These are phyloP conservation scores for Cacatua alba DNA, from an alignment of 2,113 vertebrate species.

Conservation along the genomic window DNA sequence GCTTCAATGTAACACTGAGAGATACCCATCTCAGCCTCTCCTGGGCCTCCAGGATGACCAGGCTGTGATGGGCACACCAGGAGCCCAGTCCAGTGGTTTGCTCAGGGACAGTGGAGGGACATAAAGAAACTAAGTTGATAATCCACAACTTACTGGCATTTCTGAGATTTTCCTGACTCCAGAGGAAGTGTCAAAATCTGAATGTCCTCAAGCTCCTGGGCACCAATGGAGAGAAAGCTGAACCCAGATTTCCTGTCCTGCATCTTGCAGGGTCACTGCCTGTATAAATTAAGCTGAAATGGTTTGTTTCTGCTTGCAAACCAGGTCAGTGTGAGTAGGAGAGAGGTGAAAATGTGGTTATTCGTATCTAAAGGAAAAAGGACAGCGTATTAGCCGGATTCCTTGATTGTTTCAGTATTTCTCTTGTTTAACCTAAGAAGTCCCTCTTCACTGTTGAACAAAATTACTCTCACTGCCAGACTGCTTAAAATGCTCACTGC, in stretches of 20 bases:
- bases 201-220: not conserved
- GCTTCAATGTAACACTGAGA: not conserved
- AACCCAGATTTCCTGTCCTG: not conserved
- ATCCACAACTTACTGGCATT: not conserved
- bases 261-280: not conserved
- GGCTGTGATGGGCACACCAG: not conserved
- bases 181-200: not conserved
- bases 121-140: not conserved
- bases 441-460: not conserved
- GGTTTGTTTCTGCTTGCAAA: conserved; percentile 18
- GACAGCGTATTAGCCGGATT: not conserved
- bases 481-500: not conserved
- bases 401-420: not conserved
- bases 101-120: not conserved
- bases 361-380: not conserved
- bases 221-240: not conserved
- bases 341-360: not conserved
- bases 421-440: not conserved
- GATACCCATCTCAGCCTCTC: not conserved
- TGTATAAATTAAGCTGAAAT: not conserved
- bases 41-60: not conserved
- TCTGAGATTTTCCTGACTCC: not conserved
- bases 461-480: not conserved
- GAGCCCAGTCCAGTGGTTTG: not conserved
- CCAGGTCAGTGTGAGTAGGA: not conserved